A percentile compares a stretch with the other conserved stretches of the same genome.
Conservation (phyloP, 2,113 vertebrate genomes). For the Canis aureus region DNA sequence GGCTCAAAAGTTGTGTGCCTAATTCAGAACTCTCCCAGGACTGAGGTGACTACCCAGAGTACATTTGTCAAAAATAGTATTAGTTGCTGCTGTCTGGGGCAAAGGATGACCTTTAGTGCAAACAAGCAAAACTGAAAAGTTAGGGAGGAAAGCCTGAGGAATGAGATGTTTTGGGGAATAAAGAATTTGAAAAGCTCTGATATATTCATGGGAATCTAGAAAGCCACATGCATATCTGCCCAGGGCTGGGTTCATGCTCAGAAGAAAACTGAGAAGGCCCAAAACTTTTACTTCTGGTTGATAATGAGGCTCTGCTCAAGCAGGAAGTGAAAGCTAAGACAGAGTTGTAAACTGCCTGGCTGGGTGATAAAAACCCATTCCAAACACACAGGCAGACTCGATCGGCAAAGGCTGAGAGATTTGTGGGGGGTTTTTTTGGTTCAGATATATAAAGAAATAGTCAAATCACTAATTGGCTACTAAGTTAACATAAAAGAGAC, state of each 20-base stretch:
- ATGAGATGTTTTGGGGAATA: not conserved
- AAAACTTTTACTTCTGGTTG: not conserved
- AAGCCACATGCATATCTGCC: not conserved
- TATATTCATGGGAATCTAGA: not conserved
- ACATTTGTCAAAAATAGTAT: slow-evolving; percentile 14
- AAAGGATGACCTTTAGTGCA: not conserved
- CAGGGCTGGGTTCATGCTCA: not conserved
- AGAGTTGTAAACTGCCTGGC: not conserved
- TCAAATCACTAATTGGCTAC: not conserved
- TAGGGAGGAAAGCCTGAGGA: not conserved
- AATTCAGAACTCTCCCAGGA: not conserved
- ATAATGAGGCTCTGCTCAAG: not conserved
- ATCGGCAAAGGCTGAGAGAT: not conserved
- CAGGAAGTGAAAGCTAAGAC: not conserved
- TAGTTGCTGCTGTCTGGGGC: not conserved
- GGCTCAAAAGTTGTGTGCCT: not conserved
- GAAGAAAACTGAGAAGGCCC: not conserved
- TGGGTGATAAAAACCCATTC: not conserved
- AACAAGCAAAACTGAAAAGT: not conserved
- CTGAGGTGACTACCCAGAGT: not conserved
- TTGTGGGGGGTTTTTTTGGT: not conserved
- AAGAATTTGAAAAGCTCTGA: not conserved
- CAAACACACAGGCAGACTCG: not conserved
- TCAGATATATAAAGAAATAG: not conserved
- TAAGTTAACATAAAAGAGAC: not conserved